Conservation (phyloP, 2,888 invertebrate genomes). For the Apomyelois bistriatella region DNA sequence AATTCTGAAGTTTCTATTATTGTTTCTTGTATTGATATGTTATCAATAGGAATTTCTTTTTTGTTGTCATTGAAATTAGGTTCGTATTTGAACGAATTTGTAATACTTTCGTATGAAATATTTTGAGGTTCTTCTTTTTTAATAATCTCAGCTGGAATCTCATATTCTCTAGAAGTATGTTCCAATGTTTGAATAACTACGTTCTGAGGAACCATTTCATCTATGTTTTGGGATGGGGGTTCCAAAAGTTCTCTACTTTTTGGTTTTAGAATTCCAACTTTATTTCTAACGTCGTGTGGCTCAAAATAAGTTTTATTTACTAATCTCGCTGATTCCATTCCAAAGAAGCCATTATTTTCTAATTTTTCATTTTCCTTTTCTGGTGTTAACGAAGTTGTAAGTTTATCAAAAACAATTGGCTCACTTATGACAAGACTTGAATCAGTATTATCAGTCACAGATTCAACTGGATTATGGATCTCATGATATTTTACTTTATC, state of each 20-base stretch:
- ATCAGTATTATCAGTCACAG: background rate
- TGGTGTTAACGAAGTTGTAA: background rate
- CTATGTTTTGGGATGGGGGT: background rate
- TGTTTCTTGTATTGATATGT: background rate
- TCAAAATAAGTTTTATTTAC: conserved; percentile 5
- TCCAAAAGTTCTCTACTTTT: background rate
- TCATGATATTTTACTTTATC: conserved; percentile 10
- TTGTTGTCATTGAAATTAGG: background rate
- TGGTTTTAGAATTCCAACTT: background rate
- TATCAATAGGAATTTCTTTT: conserved; percentile 6
- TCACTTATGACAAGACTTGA: background rate
- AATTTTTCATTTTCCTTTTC: background rate
- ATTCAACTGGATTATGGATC: background rate
- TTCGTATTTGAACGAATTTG: background rate
- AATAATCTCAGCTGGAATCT: background rate
- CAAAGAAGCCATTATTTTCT: background rate
- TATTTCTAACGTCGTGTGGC: background rate
- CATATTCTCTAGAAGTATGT: conserved; percentile 2
- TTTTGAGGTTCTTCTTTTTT: background rate
- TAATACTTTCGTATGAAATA: background rate
- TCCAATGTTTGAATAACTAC: background rate
- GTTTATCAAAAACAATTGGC: background rate
- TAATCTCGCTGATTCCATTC: background rate
- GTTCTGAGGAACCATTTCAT: conserved; percentile 4
- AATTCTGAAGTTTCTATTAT: background rate